Evolutionary conservation across 2,113 vertebrate species (phyloP).

Genomic region (Pandion haliaetus): DNA sequence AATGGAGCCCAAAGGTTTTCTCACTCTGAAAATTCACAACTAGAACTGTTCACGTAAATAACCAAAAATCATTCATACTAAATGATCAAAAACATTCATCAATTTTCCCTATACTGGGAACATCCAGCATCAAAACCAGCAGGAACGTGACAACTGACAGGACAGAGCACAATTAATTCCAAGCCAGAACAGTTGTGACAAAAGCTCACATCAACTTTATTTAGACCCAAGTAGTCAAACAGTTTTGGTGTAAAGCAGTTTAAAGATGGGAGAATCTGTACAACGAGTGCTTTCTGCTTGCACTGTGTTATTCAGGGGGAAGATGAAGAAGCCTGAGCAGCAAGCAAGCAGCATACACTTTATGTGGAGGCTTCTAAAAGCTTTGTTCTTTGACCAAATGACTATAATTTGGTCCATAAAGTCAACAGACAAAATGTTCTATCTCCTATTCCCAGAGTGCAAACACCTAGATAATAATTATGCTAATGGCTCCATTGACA

Average conservation of each 20-base stretch:
- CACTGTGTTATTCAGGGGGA: neutral
- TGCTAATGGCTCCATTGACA: neutral
- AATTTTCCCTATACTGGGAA: neutral
- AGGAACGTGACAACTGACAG: neutral
- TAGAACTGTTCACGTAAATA: neutral
- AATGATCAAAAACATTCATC: neutral
- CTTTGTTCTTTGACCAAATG: neutral
- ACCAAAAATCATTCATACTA: neutral
- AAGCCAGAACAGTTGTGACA: neutral
- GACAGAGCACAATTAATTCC: neutral
- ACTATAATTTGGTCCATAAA: neutral
- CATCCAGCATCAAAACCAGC: neutral
- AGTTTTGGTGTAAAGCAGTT: neutral
- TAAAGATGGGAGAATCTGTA: neutral
- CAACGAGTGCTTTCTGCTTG: neutral
- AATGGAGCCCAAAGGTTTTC: neutral
- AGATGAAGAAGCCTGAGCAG: neutral
- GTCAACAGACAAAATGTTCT: neutral
- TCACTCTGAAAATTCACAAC: neutral
- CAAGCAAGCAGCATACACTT: neutral
- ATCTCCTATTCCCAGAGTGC: neutral
- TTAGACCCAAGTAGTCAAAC: neutral
- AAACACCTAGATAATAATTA: neutral
- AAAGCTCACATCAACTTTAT: neutral
- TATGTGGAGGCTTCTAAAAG: neutral